Conservation (phyloP, 2,888 invertebrate genomes). For the Achlya flavicornis region DNA sequence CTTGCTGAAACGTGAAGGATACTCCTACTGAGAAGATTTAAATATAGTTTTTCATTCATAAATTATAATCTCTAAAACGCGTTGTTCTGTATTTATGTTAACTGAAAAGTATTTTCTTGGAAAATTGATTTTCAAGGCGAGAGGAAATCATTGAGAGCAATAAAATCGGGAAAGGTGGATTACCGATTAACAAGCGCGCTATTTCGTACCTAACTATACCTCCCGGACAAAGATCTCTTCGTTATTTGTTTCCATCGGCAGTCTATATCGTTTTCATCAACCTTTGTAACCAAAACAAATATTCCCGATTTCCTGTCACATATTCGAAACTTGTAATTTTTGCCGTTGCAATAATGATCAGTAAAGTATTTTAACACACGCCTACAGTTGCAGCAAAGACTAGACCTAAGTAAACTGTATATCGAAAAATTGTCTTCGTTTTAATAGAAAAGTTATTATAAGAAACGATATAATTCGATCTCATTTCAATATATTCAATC, state of each 20-base stretch:
- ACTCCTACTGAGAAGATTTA: neutral
- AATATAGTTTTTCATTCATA: constrained; percentile 13
- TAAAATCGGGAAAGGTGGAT: neutral
- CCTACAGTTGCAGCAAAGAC: no score
- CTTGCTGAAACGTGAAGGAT: neutral
- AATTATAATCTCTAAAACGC: constrained; percentile 2
- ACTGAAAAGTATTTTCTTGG: neutral
- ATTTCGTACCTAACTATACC: no score
- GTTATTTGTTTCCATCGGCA: neutral
- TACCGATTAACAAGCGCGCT: neutral
- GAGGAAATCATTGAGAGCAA: neutral
- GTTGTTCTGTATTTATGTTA: neutral
- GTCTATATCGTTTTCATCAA: neutral
- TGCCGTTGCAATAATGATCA: no score
- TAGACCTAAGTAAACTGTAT: no score
- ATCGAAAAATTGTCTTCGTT: no score
- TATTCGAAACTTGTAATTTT: neutral
- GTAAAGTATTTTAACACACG: no score
- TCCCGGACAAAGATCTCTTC: neutral
- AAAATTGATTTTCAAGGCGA: constrained; percentile 1
- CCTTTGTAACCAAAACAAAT: neutral
- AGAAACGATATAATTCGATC: no score
- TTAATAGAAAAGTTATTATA: no score
- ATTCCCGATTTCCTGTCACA: neutral
- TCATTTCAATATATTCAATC: no score